These are phyloP conservation scores for Condylura cristata DNA, from an alignment of 2,113 vertebrate genomes.

Conservation along the genomic window DNA sequence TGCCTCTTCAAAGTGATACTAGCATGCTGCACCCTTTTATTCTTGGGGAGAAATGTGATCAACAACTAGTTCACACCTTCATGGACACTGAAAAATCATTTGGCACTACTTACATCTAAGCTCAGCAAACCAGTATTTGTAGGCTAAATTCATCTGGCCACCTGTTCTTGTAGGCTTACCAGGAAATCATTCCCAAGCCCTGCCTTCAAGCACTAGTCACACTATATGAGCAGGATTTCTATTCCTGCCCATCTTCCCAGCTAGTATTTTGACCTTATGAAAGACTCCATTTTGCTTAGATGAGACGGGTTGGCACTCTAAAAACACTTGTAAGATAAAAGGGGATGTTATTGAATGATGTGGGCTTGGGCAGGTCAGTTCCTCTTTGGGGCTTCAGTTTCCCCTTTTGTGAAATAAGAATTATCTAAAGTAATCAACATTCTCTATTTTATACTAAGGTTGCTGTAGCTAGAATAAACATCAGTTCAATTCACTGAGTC, in stretches of 20 bases:
- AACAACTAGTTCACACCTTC: background rate
- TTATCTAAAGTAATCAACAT: background rate
- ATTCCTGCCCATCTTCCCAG: background rate
- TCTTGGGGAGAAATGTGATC: background rate
- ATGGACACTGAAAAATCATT: background rate
- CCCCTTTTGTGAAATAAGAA: background rate
- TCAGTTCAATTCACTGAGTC: background rate
- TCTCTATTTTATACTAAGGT: conserved; percentile 9
- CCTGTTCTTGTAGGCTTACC: too few species aligned
- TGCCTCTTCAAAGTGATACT: background rate
- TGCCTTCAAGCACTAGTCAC: background rate
- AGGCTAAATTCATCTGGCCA: too few species aligned
- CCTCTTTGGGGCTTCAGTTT: background rate
- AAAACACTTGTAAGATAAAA: background rate
- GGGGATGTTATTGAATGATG: background rate
- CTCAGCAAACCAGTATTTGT: background rate
- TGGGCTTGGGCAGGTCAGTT: background rate
- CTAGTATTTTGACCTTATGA: background rate
- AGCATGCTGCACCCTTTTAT: background rate
- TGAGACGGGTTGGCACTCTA: background rate
- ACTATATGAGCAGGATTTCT: background rate
- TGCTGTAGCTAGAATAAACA: background rate
- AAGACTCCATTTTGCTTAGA: background rate
- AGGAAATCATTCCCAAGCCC: background rate
- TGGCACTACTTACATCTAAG: background rate